These are phyloP conservation scores for Gari tellinella DNA, from an alignment of 2,888 invertebrate species.

Conservation along the genomic window DNA sequence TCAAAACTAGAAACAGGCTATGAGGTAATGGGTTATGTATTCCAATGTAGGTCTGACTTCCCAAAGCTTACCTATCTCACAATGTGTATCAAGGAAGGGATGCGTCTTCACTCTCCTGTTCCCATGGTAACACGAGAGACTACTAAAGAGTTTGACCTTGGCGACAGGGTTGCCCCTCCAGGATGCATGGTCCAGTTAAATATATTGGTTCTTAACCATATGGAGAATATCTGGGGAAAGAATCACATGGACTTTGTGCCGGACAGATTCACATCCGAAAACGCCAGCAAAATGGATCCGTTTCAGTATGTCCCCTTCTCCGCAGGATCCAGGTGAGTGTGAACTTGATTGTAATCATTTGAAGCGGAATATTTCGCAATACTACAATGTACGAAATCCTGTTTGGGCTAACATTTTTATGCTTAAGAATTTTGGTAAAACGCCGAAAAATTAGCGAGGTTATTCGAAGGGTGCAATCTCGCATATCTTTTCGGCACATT, in stretches of 20 bases:
- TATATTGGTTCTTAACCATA: constrained; percentile 69
- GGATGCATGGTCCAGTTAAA: constrained; percentile 66
- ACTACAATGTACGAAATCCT: too few species aligned
- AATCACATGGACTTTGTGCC: constrained; percentile 56
- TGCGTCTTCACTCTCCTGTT: constrained; percentile 76
- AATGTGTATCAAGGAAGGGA: constrained; percentile 76
- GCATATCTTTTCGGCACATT: too few species aligned
- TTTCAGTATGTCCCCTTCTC: constrained; percentile 61
- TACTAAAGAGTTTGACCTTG: constrained; percentile 68
- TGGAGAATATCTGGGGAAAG: constrained; percentile 58
- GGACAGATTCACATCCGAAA: constrained; percentile 58
- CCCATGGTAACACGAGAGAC: constrained; percentile 71
- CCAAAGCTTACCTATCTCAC: constrained; percentile 70
- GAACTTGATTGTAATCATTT: too few species aligned
- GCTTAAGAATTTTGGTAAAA: too few species aligned
- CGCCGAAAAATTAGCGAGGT: too few species aligned
- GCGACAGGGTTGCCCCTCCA: constrained; percentile 66
- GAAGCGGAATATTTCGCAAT: too few species aligned
- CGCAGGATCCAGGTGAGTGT: constrained; percentile 56
- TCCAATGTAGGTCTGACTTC: constrained; percentile 70
- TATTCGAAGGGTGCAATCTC: too few species aligned
- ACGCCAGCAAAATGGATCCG: constrained; percentile 40
- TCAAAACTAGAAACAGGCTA: too few species aligned
- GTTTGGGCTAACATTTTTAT: too few species aligned
- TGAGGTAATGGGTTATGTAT: too few species aligned